Evolutionary conservation across 64 coral and sea anemone genomes (phyloP).

Genomic region (Pocillopora verrucosa): DNA sequence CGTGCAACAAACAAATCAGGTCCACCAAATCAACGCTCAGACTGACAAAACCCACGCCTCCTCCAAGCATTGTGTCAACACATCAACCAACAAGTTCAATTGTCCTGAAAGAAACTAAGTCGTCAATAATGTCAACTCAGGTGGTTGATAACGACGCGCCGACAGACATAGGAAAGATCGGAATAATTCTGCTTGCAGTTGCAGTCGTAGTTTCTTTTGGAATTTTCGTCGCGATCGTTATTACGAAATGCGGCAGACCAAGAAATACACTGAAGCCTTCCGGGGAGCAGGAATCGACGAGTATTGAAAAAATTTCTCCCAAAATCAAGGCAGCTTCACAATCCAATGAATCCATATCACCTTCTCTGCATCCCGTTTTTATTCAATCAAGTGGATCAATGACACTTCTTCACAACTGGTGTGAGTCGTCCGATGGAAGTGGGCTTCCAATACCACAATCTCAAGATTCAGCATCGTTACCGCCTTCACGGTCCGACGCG

Average conservation of each 20-base stretch:
- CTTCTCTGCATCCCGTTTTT: neutral
- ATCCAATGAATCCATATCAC: neutral
- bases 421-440: neutral
- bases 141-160: neutral
- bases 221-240: neutral
- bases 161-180: neutral
- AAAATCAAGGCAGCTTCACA: neutral
- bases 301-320: neutral
- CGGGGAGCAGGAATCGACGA: neutral
- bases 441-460: neutral
- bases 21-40: neutral
- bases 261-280: neutral
- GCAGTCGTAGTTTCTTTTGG: neutral
- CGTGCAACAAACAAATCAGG: neutral
- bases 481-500: no score
- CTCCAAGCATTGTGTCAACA: neutral
- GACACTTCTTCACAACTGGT: neutral
- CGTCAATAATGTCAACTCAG: neutral
- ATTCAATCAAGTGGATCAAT: neutral
- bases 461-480: no score
- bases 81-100: neutral
- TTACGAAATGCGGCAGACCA: neutral
- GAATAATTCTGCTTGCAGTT: neutral
- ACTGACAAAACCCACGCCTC: neutral
- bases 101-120: neutral